Evolutionary conservation across 2,888 invertebrate genomes (phyloP).

Genomic region (Tetragonisca angustula): DNA sequence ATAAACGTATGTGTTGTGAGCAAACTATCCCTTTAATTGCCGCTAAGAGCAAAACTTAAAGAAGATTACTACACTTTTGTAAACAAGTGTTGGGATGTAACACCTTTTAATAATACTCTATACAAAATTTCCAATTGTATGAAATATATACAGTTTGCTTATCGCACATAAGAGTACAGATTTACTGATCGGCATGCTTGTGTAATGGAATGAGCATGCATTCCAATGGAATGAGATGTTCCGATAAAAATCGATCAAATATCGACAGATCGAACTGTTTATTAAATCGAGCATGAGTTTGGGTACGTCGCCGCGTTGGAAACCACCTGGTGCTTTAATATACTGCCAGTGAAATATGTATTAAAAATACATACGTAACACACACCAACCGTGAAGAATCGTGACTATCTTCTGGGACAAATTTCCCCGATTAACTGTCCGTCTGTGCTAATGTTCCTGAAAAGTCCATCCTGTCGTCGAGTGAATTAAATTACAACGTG

Average conservation of each 20-base stretch:
- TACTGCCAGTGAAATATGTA: not conserved
- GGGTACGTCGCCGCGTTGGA: conserved; percentile 79
- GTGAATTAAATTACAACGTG: not conserved
- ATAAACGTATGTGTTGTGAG: conserved; percentile 9
- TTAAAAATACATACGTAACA: not conserved
- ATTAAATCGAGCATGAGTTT: conserved; percentile 77
- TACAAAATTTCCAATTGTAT: not conserved
- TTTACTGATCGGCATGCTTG: conserved; percentile 1
- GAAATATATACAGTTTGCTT: conserved; percentile 3
- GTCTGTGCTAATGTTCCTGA: not conserved
- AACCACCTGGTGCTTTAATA: conserved; percentile 47
- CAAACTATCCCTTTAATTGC: conserved; percentile 4
- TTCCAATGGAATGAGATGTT: conserved; percentile 17
- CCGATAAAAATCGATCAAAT: not conserved
- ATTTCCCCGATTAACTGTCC: conserved; percentile 5
- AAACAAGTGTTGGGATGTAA: not conserved
- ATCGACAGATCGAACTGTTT: not conserved
- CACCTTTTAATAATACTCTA: not conserved
- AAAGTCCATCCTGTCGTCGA: not conserved
- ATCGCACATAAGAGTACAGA: not conserved
- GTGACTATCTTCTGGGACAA: not conserved
- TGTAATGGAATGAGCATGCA: too few species aligned
- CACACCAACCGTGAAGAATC: not conserved
- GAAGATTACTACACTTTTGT: not conserved
- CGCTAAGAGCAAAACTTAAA: not conserved